Evolutionary conservation across 2,797 vertebrate species (phyloP).

Genomic region (Sebastes minor): DNA sequence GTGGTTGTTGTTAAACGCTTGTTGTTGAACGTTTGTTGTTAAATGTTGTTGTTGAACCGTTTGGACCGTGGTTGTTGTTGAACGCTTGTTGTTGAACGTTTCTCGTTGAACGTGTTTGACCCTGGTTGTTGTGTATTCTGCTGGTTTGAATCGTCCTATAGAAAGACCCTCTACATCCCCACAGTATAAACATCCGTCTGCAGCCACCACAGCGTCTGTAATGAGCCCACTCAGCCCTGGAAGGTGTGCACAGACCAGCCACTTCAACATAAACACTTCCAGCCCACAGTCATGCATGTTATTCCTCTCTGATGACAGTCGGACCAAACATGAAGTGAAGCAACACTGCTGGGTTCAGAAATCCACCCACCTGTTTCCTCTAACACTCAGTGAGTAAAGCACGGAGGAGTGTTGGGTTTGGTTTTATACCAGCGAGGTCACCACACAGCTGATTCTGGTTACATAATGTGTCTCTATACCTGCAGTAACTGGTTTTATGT

Average conservation of each 20-base stretch:
- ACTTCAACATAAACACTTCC: slow-evolving; percentile 24
- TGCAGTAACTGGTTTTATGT: not conserved
- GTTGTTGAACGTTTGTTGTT: too few species aligned
- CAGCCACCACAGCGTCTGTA: not conserved
- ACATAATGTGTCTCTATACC: not conserved
- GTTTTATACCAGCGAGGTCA: not conserved
- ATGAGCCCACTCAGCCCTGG: not conserved
- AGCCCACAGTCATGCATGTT: not conserved
- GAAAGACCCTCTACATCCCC: not conserved
- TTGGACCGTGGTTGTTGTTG: too few species aligned
- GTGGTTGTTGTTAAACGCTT: too few species aligned
- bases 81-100: too few species aligned
- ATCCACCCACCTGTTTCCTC: slow-evolving; percentile 38
- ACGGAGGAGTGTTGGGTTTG: not conserved
- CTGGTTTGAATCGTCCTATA: not conserved
- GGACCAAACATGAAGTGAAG: slow-evolving; percentile 4
- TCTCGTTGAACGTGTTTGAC: too few species aligned
- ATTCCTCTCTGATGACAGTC: not conserved
- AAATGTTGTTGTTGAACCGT: too few species aligned
- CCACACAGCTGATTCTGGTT: slow-evolving; percentile 11
- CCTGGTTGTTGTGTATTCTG: not conserved
- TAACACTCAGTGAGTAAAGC: not conserved
- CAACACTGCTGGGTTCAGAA: not conserved
- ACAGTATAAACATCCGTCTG: slow-evolving; percentile 1
- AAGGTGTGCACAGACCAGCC: slow-evolving; percentile 17